Evolutionary conservation across 2,888 invertebrate genomes (phyloP), one percentile per base, ranked within the genome.

Genomic region (Caenorhabditis japonica): DNA sequence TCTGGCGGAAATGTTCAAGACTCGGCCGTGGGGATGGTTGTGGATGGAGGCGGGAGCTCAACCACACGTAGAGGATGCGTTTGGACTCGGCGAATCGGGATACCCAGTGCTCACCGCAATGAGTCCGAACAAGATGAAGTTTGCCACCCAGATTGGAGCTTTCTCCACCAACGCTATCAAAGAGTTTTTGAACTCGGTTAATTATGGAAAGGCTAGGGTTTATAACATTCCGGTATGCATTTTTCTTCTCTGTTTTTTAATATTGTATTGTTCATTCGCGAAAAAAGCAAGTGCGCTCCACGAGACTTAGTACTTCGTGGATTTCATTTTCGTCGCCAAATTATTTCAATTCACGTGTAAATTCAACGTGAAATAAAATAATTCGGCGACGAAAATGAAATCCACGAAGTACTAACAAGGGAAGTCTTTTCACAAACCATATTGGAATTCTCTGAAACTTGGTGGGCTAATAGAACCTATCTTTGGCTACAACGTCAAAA

Each of bases 21-120:
- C 92, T 89, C 94, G 94, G 88, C 91, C 92, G 90, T 96, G 96
- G 95, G 95, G 95, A 69, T 97, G 96, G 96, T 90, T 94, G 5
- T 99, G 97, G 97, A 89, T 93, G 0, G 96, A 97, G 88, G 97
- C 94, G 27, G 93, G 92, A 5, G 91, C 93, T 1, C 97, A 99
- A 88, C 88, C 90, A 0, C 91, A 92, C 0, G 88, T 99, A n/a
- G 97, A 99, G 88, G 92, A 92, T 73, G 92, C 94, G 0, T 89
- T 99, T 25, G 97, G 95, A 87, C 93, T 99, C 79, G 97, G 97
- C 70, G 97, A 91, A 92, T 99, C 97, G 89, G 97, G 97, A 7
- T 99, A 97, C 89, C 99, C 99, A 0, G 97, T 97, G 0, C 92
- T 99, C 92, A 95, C 95, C 4, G 95, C 94, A n/a, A 92, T 97